Conservation (phyloP, 2,888 invertebrate species). For the Celastrina argiolus region DNA sequence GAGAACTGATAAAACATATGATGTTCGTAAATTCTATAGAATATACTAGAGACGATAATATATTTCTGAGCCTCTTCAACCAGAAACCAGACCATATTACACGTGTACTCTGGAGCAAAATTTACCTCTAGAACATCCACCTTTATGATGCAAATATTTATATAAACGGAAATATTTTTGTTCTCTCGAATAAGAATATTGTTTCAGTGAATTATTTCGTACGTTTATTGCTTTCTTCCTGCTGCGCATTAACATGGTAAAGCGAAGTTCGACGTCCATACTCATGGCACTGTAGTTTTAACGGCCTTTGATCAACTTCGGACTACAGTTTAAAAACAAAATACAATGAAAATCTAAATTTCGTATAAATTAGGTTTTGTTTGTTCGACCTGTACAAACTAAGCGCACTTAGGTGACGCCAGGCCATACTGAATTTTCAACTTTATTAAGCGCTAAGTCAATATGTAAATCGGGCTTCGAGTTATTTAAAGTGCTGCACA, state of each 20-base stretch:
- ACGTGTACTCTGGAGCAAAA: not conserved
- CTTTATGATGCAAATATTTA: not conserved
- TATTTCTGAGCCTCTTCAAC: not conserved
- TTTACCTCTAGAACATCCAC: not conserved
- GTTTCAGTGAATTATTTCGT: not conserved
- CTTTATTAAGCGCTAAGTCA: not conserved
- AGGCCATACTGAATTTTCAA: not conserved
- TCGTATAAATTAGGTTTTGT: not conserved
- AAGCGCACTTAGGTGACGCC: not conserved
- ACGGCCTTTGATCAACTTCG: not conserved
- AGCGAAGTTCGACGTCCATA: slow-evolving; percentile 1
- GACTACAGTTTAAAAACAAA: not conserved
- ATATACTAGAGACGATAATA: no score
- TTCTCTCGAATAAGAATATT: not conserved
- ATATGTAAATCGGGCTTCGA: not conserved
- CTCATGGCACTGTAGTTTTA: not conserved
- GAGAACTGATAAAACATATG: not conserved
- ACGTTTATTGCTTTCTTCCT: not conserved
- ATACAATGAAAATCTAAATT: slow-evolving; percentile 3
- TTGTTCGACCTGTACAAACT: not conserved
- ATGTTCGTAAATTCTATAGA: no score
- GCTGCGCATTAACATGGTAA: slow-evolving; percentile 14
- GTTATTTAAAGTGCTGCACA: not conserved
- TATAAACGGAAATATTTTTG: not conserved
- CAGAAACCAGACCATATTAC: not conserved